A percentile compares a stretch with the other conserved stretches of the same genome.
Evolutionary conservation across 1,140 invertebrate genomes (phyloP).

Genomic region (Caenorhabditis latens): DNA sequence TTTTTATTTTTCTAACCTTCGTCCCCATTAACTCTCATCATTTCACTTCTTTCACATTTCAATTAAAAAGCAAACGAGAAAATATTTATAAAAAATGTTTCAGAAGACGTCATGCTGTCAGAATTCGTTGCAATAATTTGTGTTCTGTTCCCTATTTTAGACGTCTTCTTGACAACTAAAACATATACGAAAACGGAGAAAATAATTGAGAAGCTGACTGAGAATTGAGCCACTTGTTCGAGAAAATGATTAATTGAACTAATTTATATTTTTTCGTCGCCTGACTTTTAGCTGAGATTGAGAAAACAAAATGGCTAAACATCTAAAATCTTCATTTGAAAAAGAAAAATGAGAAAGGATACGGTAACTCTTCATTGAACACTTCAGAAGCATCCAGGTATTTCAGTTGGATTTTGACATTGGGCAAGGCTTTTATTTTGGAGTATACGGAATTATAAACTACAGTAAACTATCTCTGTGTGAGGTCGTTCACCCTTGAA

Average conservation of each 20-base stretch:
- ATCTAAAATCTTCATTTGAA: no score
- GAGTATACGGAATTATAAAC: no score
- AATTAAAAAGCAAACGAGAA: background rate
- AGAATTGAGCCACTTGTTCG: constrained; percentile 4
- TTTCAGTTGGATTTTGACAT: no score
- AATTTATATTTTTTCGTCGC: background rate
- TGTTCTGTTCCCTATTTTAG: background rate
- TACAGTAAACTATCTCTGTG: no score
- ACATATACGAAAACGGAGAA: background rate
- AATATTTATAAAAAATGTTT: background rate
- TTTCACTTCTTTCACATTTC: background rate
- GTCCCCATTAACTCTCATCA: background rate
- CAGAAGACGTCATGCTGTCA: background rate
- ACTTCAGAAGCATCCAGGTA: no score
- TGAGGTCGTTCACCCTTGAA: no score
- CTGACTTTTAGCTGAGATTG: no score
- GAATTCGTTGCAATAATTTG: background rate
- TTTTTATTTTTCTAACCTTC: background rate
- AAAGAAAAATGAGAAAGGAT: no score
- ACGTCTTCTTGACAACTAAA: background rate
- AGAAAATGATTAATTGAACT: background rate
- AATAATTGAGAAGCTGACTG: no score
- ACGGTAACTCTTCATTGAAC: no score
- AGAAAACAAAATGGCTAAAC: no score
- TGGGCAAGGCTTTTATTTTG: no score